These are phyloP conservation scores for Meteorus sp. DNA, from an alignment of 1,140 invertebrate genomes.

Conservation along the genomic window DNA sequence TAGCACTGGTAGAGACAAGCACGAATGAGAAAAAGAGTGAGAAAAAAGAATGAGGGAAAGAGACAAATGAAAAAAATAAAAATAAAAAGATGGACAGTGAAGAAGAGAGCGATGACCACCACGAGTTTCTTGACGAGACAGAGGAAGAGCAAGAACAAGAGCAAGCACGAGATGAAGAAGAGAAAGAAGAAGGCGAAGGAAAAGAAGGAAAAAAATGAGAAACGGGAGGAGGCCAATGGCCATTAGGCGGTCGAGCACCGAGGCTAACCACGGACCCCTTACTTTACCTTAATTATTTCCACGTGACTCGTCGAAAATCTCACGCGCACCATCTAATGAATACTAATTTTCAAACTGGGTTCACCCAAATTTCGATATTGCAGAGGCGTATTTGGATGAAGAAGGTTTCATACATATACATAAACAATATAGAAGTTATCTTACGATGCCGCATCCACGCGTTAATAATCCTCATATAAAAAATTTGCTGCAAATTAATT, in stretches of 20 bases:
- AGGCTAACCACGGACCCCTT: slow-evolving; percentile 41
- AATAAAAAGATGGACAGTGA: slow-evolving; percentile 16
- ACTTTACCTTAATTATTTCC: slow-evolving; percentile 58
- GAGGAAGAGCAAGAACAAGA: slow-evolving; percentile 13
- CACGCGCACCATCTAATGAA: slow-evolving; percentile 49
- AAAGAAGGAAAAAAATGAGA: slow-evolving; percentile 23
- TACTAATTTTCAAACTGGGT: slow-evolving; percentile 44
- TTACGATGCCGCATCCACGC: too few species aligned
- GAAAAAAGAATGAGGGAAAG: slow-evolving; percentile 16
- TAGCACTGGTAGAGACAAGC: not conserved
- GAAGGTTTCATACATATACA: not conserved
- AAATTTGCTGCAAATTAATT: too few species aligned
- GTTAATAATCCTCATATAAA: too few species aligned
- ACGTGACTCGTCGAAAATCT: slow-evolving; percentile 56
- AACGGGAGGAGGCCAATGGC: slow-evolving; percentile 35
- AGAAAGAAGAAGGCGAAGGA: slow-evolving; percentile 18
- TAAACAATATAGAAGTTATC: too few species aligned
- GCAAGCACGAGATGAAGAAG: slow-evolving; percentile 21
- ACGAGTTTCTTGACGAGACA: not conserved
- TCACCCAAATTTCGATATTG: slow-evolving; percentile 22
- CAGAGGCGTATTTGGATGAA: not conserved
- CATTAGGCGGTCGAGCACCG: slow-evolving; percentile 41
- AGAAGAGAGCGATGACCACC: slow-evolving; percentile 33
- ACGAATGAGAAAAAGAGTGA: slow-evolving; percentile 25
- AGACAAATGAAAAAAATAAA: slow-evolving; percentile 15